A percentile compares a stretch with the other conserved stretches of the same genome.
Evolutionary conservation across 1,140 invertebrate species (phyloP).

Genomic region (Pteromalus puparum): DNA sequence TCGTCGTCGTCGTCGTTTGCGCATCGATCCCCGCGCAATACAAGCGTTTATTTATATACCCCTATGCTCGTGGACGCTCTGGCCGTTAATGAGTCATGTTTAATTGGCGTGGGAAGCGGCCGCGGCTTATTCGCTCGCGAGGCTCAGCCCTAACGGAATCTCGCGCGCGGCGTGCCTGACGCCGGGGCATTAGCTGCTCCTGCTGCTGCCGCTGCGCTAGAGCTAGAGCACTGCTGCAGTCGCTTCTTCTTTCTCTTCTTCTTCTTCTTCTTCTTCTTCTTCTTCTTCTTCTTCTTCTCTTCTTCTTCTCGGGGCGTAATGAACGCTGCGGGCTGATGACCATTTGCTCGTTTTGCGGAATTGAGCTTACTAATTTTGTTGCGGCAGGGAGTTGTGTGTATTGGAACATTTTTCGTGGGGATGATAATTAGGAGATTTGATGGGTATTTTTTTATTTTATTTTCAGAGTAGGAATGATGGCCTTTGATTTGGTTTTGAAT

Average conservation of each 20-base stretch:
- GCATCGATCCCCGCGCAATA: neutral
- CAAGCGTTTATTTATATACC: conserved; percentile 39
- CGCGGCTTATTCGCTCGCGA: conserved; percentile 44
- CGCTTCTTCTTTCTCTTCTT: neutral
- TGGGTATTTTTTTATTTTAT: no score
- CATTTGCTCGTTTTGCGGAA: neutral
- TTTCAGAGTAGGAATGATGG: no score
- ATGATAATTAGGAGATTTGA: no score
- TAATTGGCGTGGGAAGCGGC: conserved; percentile 76
- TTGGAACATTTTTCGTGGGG: no score
- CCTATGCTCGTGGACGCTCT: conserved; percentile 59
- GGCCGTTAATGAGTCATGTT: conserved; percentile 76
- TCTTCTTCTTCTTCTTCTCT: neutral
- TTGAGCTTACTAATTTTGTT: neutral
- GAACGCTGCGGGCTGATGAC: neutral
- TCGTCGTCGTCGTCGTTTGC: neutral
- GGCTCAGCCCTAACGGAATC: conserved; percentile 48
- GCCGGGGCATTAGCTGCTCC: conserved; percentile 29
- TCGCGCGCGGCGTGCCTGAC: conserved; percentile 45
- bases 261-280: neutral
- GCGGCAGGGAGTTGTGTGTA: no score
- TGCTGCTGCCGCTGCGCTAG: conserved; percentile 22
- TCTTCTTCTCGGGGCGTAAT: neutral
- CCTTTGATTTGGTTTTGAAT: no score
- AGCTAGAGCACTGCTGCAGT: neutral